Conservation (phyloP, 1,140 invertebrate genomes). For the Chymomyza costata region DNA sequence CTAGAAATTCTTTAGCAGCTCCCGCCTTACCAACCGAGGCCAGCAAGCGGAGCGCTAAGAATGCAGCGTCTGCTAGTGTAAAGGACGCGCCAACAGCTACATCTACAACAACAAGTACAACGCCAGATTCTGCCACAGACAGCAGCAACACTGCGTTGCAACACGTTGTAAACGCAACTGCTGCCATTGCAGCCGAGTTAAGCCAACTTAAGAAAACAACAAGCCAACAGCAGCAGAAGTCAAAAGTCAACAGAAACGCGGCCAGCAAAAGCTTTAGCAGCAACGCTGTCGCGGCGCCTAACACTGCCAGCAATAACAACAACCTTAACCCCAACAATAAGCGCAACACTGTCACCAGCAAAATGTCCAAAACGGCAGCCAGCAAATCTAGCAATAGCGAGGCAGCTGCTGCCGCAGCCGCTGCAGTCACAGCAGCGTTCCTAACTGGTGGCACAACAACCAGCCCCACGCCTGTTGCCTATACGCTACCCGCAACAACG, state of each 20-base stretch:
- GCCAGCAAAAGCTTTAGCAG: constrained; percentile 5
- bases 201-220: constrained; percentile 19
- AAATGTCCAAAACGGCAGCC: constrained; percentile 55
- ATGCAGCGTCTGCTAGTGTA: too few relatives aligned
- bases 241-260: constrained; percentile 56
- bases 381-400: constrained; percentile 39
- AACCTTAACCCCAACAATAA: too few relatives aligned
- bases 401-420: constrained; percentile 26
- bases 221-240: constrained; percentile 24
- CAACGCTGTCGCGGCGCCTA: constrained; percentile 42
- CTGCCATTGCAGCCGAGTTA: constrained; percentile 13
- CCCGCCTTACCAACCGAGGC: too few relatives aligned
- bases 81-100: constrained; percentile 44
- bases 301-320: constrained; percentile 18
- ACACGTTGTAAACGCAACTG: constrained; percentile 1
- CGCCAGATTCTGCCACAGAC: constrained; percentile 34
- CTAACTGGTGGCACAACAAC: constrained; percentile 45
- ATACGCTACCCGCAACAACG: constrained; percentile 28
- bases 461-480: constrained; percentile 29
- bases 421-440: constrained; percentile 15
- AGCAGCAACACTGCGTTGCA: constrained; percentile 8
- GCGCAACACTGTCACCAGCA: constrained; percentile 17
- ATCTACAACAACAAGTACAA: constrained; percentile 32
- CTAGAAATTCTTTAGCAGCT: constrained; percentile 46
- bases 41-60: too few relatives aligned